Percentiles rank a stretch among this genome's conserved stretches.
These are phyloP conservation scores for Dasyprocta punctata DNA, from an alignment of 2,113 vertebrate species.

Conservation along the genomic window DNA sequence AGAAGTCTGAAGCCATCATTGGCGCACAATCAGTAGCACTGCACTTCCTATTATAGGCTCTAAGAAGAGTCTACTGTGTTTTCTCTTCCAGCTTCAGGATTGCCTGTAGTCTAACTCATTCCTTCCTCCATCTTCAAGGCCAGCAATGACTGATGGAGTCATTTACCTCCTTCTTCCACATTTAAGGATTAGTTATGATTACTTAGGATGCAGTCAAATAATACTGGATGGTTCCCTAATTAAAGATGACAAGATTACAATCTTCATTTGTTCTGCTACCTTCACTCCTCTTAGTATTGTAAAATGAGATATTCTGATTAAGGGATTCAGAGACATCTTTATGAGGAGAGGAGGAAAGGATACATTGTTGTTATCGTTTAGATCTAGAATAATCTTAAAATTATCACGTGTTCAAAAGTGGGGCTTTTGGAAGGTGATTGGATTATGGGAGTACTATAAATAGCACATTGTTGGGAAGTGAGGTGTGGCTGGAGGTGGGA, in stretches of 20 bases:
- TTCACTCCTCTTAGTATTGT: not conserved
- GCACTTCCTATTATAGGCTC: not conserved
- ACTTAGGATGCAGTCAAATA: not conserved
- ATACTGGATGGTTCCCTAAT: not conserved
- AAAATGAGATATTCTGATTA: not conserved
- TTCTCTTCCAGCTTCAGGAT: not conserved
- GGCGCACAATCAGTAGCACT: fast-evolving
- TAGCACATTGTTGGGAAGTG: not conserved
- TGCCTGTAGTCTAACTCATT: not conserved
- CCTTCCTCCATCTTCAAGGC: not conserved
- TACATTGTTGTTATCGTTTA: not conserved
- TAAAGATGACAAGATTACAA: not conserved
- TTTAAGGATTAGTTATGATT: not conserved
- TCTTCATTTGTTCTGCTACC: not conserved
- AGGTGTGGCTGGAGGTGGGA: not conserved
- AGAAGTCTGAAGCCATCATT: not conserved
- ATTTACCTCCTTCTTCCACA: not conserved
- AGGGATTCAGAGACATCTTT: not conserved
- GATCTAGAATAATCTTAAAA: not conserved
- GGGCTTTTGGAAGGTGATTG: not conserved
- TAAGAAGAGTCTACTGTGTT: not conserved
- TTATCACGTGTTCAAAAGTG: not conserved
- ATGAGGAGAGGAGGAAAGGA: not conserved
- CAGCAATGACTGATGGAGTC: not conserved
- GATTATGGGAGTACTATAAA: not conserved